Conservation (phyloP, 2,888 invertebrate species). For the Pseudoips prasinana region DNA sequence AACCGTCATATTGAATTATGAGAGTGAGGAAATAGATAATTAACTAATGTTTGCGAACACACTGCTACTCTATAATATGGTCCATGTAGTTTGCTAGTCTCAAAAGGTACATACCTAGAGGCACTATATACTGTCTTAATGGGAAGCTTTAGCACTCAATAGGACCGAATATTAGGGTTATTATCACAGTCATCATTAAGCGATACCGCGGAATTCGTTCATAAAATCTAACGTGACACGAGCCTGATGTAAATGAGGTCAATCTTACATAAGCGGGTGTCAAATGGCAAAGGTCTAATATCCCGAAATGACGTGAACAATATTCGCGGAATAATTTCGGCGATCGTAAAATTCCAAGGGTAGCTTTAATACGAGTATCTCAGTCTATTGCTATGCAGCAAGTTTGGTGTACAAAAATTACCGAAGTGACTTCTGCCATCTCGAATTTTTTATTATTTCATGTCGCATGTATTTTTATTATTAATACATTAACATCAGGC, state of each 20-base stretch:
- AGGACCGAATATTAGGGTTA: too few relatives aligned
- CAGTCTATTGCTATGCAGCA: conserved; percentile 25
- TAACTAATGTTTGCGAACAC: too few relatives aligned
- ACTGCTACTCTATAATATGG: too few relatives aligned
- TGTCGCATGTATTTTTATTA: conserved; percentile 17
- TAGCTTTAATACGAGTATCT: conserved; percentile 17
- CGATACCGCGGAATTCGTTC: conserved; percentile 9
- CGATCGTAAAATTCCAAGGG: conserved; percentile 30
- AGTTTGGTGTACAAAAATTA: conserved; percentile 29
- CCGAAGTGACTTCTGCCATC: conserved; percentile 33
- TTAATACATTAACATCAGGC: conserved; percentile 22
- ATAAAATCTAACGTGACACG: conserved; percentile 28
- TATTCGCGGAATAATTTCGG: conserved; percentile 35
- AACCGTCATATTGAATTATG: too few relatives aligned
- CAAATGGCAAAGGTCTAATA: conserved; percentile 26
- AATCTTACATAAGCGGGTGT: conserved; percentile 14
- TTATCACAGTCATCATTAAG: too few relatives aligned
- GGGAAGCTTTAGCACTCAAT: too few relatives aligned
- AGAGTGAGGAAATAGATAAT: too few relatives aligned
- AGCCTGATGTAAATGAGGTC: conserved; percentile 27
- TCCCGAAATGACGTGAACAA: conserved; percentile 31
- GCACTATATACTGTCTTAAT: too few relatives aligned
- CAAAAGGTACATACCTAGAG: too few relatives aligned
- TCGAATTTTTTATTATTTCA: conserved; percentile 31
- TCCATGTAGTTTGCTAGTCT: too few relatives aligned